Evolutionary conservation across 2,888 invertebrate species (phyloP), one percentile per base, ranked within the genome.

Genomic region (Theretra japonica): DNA sequence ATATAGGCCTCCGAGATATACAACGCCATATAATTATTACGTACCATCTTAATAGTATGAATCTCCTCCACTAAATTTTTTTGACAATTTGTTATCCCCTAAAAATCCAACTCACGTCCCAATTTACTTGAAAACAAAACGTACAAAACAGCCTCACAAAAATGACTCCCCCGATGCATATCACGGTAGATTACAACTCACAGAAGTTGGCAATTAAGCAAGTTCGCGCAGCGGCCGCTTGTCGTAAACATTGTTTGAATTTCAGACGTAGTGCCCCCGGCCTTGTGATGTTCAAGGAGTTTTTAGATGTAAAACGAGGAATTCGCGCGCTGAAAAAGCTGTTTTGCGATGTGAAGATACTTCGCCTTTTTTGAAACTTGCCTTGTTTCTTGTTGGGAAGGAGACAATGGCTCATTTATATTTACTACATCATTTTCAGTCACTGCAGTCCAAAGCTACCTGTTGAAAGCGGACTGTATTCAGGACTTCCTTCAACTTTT

Each of bases 161-260:
- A 65, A 65, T 65, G 65, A 65, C 65, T 65, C 65, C 65, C 65
- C 48, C 21, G 65, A 65, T 65, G 65, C 65, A 65, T 65, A 65
- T 65, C 65, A 48, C 62, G 48, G 41, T 48, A 48, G 65, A 65
- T 65, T 48, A 65, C 65, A 65, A 65, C 65, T 65, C 23, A 62
- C 33, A 23, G 65, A 48, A 65, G 65, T 65, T 65, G 65, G 65
- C 60, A 70, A 62, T 50, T 70, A 71, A 71, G 56, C 56, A 53
- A 58, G 19, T 48, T 30, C 30, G 48, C 21, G 19, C 28, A 21
- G 53, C 65, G 56, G 65, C 56, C 56, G 65, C 65, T 57, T 71
- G 65, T 71, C 71, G 57, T 57, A 68, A 57, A 57, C 71, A 71
- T 48, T 57, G 70, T 60, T 28, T 30, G 71, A 68, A 41, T 65